These are phyloP conservation scores for Phytoseiulus persimilis DNA, from an alignment of 2,888 invertebrate species.

Conservation along the genomic window DNA sequence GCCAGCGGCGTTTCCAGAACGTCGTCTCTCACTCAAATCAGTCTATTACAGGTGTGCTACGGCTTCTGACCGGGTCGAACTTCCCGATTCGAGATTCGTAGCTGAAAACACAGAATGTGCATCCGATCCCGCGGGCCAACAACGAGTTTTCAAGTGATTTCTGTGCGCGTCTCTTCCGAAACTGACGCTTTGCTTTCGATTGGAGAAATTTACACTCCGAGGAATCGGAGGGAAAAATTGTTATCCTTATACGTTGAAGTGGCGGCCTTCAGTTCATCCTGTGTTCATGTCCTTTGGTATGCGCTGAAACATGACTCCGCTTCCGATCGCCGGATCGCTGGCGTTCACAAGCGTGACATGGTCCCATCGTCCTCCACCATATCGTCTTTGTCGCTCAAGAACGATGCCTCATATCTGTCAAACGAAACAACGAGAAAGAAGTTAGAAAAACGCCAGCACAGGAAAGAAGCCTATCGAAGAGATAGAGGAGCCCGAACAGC, in stretches of 20 bases:
- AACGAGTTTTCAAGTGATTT: not conserved
- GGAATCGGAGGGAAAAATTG: not conserved
- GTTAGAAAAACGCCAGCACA: not conserved
- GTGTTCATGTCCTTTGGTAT: not conserved
- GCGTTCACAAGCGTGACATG: conserved; percentile 27
- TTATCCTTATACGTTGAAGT: not conserved
- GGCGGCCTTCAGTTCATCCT: not conserved
- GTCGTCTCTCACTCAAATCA: not conserved
- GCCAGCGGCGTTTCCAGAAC: not conserved
- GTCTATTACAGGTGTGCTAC: not conserved
- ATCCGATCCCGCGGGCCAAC: not conserved
- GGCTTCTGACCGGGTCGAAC: not conserved
- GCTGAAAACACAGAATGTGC: not conserved
- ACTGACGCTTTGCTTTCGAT: not conserved
- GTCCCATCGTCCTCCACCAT: conserved; percentile 33
- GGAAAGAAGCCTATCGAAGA: not conserved
- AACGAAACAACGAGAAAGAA: not conserved
- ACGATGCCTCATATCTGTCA: conserved; percentile 31
- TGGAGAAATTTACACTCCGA: not conserved
- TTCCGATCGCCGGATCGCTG: not conserved
- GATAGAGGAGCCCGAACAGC: no score
- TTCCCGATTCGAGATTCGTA: not conserved
- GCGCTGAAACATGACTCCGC: not conserved
- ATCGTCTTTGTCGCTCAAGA: conserved; percentile 14
- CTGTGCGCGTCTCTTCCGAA: not conserved